Evolutionary conservation across 1,140 invertebrate genomes (phyloP).

Genomic region (Eciton burchellii): DNA sequence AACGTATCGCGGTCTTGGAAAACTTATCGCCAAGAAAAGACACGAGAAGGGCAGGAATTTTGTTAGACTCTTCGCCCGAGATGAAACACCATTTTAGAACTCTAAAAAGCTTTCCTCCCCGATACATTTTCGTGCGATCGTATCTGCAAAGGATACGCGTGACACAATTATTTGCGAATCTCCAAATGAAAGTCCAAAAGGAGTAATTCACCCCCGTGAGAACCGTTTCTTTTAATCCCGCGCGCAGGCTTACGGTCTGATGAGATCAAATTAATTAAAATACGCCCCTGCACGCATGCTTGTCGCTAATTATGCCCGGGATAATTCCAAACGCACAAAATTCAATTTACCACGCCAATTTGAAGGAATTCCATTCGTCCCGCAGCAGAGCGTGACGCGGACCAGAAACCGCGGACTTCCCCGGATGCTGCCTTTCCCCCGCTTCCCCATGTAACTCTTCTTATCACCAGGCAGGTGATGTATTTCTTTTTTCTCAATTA

Average conservation of each 20-base stretch:
- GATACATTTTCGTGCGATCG: neutral
- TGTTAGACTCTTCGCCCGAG: no score
- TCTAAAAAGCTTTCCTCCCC: neutral
- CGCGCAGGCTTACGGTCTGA: no score
- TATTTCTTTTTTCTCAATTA: conserved; percentile 54
- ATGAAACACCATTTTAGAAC: conserved; percentile 5
- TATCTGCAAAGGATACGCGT: neutral
- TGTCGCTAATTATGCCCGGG: neutral
- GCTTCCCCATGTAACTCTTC: no score
- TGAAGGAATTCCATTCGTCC: neutral
- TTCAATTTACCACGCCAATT: neutral
- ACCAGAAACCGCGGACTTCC: neutral
- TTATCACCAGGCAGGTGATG: neutral
- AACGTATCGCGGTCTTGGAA: conserved; percentile 1
- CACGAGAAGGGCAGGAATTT: neutral
- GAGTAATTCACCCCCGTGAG: neutral
- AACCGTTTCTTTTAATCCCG: neutral
- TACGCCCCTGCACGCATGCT: neutral
- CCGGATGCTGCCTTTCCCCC: neutral
- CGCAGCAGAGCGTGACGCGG: neutral
- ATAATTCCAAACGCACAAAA: conserved; percentile 12
- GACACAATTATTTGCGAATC: neutral
- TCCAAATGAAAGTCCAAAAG: no score
- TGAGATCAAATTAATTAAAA: no score
- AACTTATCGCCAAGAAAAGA: neutral